phyloP scores from a whole-genome alignment of 1,140 invertebrate species.

The Heterodera schachtii region DNA sequence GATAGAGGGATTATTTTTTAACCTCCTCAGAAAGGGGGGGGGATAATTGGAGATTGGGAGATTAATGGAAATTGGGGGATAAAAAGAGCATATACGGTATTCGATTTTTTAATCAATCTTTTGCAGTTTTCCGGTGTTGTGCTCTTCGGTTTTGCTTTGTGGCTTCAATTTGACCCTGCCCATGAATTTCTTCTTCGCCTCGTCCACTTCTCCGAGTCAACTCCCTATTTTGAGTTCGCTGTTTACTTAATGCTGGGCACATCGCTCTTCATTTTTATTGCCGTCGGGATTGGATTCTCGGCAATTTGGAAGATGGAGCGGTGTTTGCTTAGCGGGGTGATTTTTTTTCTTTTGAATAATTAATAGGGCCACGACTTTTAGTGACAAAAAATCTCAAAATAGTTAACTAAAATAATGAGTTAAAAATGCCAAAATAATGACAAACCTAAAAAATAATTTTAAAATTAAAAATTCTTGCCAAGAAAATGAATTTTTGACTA shows the following conservation, averaged over 20 bases:
- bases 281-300: conserved; percentile 44
- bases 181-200: conserved; percentile 45
- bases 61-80: too few species aligned
- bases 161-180: conserved; percentile 51
- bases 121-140: conserved; percentile 40
- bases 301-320: conserved; percentile 47
- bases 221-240: conserved; percentile 46
- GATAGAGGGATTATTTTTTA: too few species aligned
- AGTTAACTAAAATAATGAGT: too few species aligned
- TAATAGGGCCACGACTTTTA: too few species aligned
- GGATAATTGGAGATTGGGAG: too few species aligned
- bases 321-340: conserved; percentile 46
- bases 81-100: too few species aligned
- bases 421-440: too few species aligned
- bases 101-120: conserved; percentile 5
- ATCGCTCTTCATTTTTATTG: conserved; percentile 36
- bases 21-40: too few species aligned
- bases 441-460: too few species aligned
- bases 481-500: too few species aligned
- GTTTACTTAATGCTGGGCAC: conserved; percentile 41
- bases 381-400: too few species aligned
- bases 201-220: conserved; percentile 56
- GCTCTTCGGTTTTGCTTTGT: conserved; percentile 40
- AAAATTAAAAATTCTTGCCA: too few species aligned
- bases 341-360: neutral